Conservation (phyloP, 2,113 vertebrate genomes). For the Lagopus leucura region DNA sequence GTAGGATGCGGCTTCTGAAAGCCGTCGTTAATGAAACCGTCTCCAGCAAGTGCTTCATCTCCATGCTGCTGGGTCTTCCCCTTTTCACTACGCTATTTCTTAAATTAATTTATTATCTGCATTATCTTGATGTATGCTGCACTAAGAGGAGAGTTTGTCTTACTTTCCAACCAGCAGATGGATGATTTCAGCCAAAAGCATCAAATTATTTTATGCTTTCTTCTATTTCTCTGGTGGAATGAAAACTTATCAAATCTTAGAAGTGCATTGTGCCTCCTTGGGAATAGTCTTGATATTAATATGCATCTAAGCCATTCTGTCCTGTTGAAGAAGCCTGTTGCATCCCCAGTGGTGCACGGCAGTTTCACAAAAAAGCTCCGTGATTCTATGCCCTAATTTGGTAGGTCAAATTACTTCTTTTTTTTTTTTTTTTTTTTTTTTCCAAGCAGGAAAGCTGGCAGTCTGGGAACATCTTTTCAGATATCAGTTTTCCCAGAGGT, state of each 20-base stretch:
- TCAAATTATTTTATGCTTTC: background rate
- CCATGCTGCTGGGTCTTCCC: background rate
- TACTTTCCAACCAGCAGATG: background rate
- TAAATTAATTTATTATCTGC: background rate
- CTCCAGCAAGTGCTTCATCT: background rate
- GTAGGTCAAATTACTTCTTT: background rate
- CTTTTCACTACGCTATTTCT: background rate
- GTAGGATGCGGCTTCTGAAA: background rate
- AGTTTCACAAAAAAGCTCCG: background rate
- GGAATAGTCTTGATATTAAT: background rate
- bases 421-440: background rate
- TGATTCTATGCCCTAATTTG: background rate
- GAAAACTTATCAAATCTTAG: background rate
- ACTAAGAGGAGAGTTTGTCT: background rate
- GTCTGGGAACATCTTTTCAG: background rate
- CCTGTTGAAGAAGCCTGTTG: background rate
- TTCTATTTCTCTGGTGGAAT: background rate
- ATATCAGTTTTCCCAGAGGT: background rate
- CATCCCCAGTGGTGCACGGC: background rate
- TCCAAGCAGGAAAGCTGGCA: background rate
- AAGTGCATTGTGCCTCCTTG: background rate
- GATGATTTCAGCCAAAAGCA: background rate
- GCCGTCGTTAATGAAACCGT: background rate
- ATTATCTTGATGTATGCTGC: background rate
- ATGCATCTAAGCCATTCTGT: background rate